Evolutionary conservation across 2,113 vertebrate genomes (phyloP).

Genomic region (Hydrolagus affinis): DNA sequence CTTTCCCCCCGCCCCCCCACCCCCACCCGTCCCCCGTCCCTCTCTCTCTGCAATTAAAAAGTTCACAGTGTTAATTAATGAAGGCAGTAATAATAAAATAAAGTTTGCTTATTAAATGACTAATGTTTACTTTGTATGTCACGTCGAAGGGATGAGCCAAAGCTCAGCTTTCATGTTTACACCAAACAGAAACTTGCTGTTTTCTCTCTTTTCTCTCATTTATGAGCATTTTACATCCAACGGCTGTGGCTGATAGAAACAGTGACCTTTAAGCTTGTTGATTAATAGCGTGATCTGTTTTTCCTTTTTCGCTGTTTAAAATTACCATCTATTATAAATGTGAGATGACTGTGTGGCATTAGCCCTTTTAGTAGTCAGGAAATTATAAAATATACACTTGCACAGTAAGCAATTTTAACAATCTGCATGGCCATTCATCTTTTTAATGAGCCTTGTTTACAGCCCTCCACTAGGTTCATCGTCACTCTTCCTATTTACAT

Average conservation of each 20-base stretch:
- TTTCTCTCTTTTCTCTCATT: constrained; percentile 28
- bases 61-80: constrained; percentile 27
- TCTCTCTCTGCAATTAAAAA: constrained; percentile 25
- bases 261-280: constrained; percentile 50
- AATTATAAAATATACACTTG: constrained; percentile 73
- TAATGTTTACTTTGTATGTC: constrained; percentile 27
- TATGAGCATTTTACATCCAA: constrained; percentile 32
- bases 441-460: constrained; percentile 87
- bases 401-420: constrained; percentile 73
- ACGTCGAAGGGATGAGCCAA: neutral
- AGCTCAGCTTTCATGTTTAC: neutral
- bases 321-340: constrained; percentile 67
- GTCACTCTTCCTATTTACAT: constrained; percentile 76
- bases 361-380: constrained; percentile 69
- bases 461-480: constrained; percentile 63
- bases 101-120: constrained; percentile 30
- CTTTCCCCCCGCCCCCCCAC: too few relatives aligned
- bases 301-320: constrained; percentile 48
- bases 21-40: too few relatives aligned
- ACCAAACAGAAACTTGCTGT: constrained; percentile 10
- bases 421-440: constrained; percentile 70
- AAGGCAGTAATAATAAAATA: constrained; percentile 26
- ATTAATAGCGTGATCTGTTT: constrained; percentile 55
- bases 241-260: constrained; percentile 36
- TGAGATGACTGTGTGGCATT: constrained; percentile 56